A percentile compares a stretch with the other conserved stretches of the same genome.
Evolutionary conservation across 2,113 vertebrate genomes (phyloP).

Genomic region (Cranoglanis bouderius): DNA sequence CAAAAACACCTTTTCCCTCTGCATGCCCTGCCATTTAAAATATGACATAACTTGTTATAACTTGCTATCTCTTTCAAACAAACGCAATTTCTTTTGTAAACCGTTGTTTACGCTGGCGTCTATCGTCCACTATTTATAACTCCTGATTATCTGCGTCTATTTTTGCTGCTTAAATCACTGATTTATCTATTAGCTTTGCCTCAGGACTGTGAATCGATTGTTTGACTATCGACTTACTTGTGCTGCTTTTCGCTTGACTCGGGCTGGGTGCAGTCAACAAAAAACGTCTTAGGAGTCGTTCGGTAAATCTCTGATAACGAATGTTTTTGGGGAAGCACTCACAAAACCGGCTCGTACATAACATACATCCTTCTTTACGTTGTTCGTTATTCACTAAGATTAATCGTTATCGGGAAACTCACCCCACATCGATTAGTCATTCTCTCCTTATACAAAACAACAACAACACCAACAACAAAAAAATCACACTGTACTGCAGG

Average conservation of each 20-base stretch:
- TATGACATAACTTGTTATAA: background rate
- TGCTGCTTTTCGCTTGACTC: background rate
- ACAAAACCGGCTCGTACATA: background rate
- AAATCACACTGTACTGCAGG: background rate
- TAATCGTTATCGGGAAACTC: background rate
- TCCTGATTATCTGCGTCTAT: background rate
- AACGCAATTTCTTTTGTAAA: background rate
- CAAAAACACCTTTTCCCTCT: background rate
- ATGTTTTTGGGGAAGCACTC: background rate
- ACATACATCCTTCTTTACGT: background rate
- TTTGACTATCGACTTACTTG: background rate
- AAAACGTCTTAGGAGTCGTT: background rate
- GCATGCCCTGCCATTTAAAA: background rate
- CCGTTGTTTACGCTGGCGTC: background rate
- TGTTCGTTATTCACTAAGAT: background rate
- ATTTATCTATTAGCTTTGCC: background rate
- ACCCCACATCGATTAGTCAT: background rate
- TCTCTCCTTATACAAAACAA: background rate
- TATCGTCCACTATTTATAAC: background rate
- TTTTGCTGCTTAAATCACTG: background rate
- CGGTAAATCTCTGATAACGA: background rate
- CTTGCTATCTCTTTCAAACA: background rate
- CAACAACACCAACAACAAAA: background rate
- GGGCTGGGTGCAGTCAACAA: background rate
- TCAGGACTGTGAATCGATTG: background rate